phyloP scores from a whole-genome alignment of 2,888 invertebrate species.

The Mechanitis mazaeus region DNA sequence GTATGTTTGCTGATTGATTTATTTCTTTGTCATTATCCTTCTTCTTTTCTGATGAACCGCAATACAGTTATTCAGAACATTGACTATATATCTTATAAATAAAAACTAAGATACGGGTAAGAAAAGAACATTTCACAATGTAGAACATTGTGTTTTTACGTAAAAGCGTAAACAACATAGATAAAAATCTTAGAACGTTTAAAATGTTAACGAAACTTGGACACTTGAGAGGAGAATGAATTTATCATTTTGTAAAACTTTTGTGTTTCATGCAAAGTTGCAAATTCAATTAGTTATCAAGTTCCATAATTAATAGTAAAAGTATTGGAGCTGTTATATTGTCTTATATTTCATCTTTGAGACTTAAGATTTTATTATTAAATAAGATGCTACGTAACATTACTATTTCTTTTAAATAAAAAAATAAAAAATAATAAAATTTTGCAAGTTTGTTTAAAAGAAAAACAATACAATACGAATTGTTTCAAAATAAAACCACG shows the following conservation, averaged over 20 bases:
- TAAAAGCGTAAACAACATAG: constrained; percentile 9
- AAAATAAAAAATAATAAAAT: too few relatives aligned
- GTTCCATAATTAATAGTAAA: constrained; percentile 25
- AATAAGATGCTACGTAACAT: too few relatives aligned
- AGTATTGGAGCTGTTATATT: constrained; percentile 14
- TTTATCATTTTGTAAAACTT: constrained; percentile 26
- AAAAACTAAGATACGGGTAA: too few relatives aligned
- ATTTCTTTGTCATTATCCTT: too few relatives aligned
- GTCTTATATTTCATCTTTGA: neutral
- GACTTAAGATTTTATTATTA: neutral
- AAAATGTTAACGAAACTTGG: constrained; percentile 24
- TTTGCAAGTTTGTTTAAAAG: too few relatives aligned
- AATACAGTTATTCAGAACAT: too few relatives aligned
- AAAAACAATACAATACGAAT: neutral
- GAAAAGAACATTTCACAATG: too few relatives aligned
- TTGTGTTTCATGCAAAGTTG: constrained; percentile 11
- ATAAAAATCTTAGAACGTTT: constrained; percentile 19
- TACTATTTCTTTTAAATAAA: too few relatives aligned
- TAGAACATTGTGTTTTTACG: neutral
- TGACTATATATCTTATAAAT: too few relatives aligned
- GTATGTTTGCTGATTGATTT: too few relatives aligned
- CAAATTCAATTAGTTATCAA: constrained; percentile 24
- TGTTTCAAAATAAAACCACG: neutral
- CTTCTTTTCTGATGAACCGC: too few relatives aligned
- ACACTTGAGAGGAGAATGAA: constrained; percentile 26